Conservation (phyloP, 92 coral and sea anemone genomes). For the Porites divaricata region DNA sequence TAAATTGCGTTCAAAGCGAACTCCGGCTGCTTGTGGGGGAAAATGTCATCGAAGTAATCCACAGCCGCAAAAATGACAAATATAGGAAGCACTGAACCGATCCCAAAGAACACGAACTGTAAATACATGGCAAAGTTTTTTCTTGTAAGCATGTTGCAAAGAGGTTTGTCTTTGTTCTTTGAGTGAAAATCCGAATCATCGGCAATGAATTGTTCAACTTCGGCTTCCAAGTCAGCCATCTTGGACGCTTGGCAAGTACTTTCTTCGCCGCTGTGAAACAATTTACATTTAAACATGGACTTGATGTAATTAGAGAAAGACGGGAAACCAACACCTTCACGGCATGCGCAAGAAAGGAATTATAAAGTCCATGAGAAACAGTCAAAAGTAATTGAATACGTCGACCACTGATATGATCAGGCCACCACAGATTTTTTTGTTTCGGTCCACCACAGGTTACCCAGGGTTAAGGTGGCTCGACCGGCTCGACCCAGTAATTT, state of each 20-base stretch:
- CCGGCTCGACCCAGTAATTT: too few relatives aligned
- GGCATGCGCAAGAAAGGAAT: not conserved
- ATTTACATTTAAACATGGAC: conserved; percentile 4
- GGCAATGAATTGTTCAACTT: conserved; percentile 74
- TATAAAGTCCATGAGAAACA: too few relatives aligned
- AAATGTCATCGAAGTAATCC: conserved; percentile 87
- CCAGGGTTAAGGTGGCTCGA: too few relatives aligned
- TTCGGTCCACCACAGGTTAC: too few relatives aligned
- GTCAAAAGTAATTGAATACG: too few relatives aligned
- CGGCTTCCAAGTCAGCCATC: conserved; percentile 91
- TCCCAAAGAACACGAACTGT: conserved; percentile 89
- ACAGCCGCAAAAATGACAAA: conserved; percentile 90
- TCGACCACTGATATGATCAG: too few relatives aligned
- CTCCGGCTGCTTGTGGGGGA: conserved; percentile 86
- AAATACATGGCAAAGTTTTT: conserved; percentile 80
- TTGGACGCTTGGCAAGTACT: not conserved
- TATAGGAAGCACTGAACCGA: conserved; percentile 86
- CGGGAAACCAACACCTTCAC: not conserved
- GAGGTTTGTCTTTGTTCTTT: conserved; percentile 64
- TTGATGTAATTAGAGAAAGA: not conserved
- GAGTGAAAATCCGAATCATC: conserved; percentile 68
- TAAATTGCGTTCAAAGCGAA: conserved; percentile 86
- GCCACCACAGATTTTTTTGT: too few relatives aligned
- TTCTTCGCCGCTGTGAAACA: not conserved
- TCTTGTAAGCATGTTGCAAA: conserved; percentile 71